Evolutionary conservation across 2,113 vertebrate species (phyloP), one percentile per base, ranked within the genome.

Genomic region (Fregata magnificens): DNA sequence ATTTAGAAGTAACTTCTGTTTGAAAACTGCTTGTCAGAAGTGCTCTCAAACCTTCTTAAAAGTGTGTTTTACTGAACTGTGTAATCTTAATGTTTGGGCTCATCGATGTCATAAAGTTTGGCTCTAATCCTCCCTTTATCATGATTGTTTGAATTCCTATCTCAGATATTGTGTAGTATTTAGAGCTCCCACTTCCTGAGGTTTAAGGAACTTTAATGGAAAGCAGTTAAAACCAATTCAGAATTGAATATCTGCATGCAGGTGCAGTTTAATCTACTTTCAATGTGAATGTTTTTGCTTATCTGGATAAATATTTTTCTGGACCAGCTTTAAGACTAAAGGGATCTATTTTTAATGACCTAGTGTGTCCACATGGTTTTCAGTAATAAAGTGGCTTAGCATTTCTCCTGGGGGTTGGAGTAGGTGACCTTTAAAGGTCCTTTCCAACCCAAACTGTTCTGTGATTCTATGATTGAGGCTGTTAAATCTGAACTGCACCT

Each of bases 61-160:
- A 36, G 16, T 32, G 7, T 53, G 38, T 26, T 59, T 28, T 66
- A 28, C 29, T 65, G 44, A 78, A 50, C 42, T 58, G 28, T 16
- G 38, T 83, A 20, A 42, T 79, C 15, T 32, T 67, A 61, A 59
- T 45, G 29, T 26, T 72, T 59, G 29, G 25, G 25, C 17, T 53
- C 20, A 65, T 13, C 14, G n/a, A 0, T 59, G 13, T 50, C 19
- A 44, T 36, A 42, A 72, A 66, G 21, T 79, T 45, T 45, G 65
- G 5, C 29, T 84, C 12, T 72, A 50, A 62, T 82, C 8, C 40
- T 76, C 18, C 8, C 32, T 87, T 52, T 40, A 52, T 16, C 13
- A 21, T n/a, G 44, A 29, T 21, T 58, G 11, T n/a, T 70, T 0
- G 1, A 38, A 45, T 65, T 52, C 53, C 8, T 56, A 0, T 65